These are phyloP conservation scores for Gymnothorax javanicus DNA, from an alignment of 2,797 vertebrate species.

Conservation along the genomic window DNA sequence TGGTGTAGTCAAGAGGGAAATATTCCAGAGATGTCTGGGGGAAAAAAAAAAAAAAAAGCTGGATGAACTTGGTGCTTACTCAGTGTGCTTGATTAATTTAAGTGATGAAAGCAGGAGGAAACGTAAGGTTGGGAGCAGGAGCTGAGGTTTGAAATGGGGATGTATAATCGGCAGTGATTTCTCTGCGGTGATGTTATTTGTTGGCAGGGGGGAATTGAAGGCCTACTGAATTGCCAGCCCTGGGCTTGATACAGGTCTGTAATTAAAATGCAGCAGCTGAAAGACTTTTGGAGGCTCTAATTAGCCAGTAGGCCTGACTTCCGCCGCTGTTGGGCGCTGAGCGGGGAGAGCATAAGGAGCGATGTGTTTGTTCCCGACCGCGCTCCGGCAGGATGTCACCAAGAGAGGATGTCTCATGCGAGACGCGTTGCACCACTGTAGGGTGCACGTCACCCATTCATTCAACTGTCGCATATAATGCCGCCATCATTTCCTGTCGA, in stretches of 20 bases:
- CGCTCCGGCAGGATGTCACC: conserved; percentile 67
- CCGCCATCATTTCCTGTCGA: not conserved
- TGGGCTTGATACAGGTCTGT: conserved; percentile 67
- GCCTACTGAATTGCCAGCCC: conserved; percentile 49
- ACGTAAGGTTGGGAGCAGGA: not conserved
- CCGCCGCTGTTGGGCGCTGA: conserved; percentile 66
- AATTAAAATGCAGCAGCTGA: conserved; percentile 73
- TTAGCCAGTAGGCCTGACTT: conserved; percentile 70
- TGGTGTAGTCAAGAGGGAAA: not conserved
- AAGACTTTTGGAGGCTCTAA: conserved; percentile 71
- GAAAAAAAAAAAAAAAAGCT: not conserved
- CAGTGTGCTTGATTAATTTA: not conserved
- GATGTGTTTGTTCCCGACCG: conserved; percentile 65
- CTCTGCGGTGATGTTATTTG: conserved; percentile 43
- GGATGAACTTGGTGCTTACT: not conserved
- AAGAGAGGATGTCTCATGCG: conserved; percentile 35
- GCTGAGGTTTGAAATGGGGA: not conserved
- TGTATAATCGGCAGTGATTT: not conserved
- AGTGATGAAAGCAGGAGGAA: not conserved
- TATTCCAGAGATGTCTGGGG: not conserved
- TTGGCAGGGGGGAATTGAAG: conserved; percentile 47
- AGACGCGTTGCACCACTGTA: not conserved
- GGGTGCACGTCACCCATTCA: not conserved
- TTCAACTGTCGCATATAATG: not conserved
- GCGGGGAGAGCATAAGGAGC: conserved; percentile 72